phyloP scores from a whole-genome alignment of 2,797 vertebrate genomes.

The Acrocephalus scirpaceus region DNA sequence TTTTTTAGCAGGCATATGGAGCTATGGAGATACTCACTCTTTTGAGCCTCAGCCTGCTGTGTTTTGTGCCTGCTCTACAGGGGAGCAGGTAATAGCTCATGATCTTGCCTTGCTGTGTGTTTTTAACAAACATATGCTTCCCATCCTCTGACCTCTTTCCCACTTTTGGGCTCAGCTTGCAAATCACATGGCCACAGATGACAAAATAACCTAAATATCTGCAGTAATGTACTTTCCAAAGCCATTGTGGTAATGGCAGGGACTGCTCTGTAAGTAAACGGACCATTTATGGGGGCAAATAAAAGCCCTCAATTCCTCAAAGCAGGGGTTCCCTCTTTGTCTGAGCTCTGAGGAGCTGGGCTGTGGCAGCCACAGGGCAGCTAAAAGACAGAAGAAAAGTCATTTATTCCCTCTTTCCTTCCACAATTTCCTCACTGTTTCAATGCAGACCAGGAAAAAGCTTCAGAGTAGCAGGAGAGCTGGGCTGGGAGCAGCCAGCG shows the following conservation, averaged over 20 bases:
- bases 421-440: not conserved
- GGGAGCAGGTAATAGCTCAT: not conserved
- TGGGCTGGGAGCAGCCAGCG: not conserved
- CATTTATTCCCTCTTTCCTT: not conserved
- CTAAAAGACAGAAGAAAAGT: not conserved
- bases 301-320: not conserved
- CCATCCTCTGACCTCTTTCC: not conserved
- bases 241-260: not conserved
- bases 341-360: not conserved
- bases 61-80: not conserved
- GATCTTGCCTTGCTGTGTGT: not conserved
- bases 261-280: not conserved
- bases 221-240: not conserved
- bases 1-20: not conserved
- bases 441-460: not conserved
- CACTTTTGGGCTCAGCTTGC: not conserved
- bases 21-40: not conserved
- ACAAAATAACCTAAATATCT: not conserved
- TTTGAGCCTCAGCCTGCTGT: not conserved
- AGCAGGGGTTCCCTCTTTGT: not conserved
- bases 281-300: not conserved
- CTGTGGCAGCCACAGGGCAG: not conserved
- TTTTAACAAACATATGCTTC: not conserved
- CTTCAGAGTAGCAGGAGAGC: not conserved
- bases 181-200: not conserved